Evolutionary conservation across 2,888 invertebrate genomes (phyloP), one percentile per base, ranked within the genome.

Genomic region (Leptopterna dolabrata): DNA sequence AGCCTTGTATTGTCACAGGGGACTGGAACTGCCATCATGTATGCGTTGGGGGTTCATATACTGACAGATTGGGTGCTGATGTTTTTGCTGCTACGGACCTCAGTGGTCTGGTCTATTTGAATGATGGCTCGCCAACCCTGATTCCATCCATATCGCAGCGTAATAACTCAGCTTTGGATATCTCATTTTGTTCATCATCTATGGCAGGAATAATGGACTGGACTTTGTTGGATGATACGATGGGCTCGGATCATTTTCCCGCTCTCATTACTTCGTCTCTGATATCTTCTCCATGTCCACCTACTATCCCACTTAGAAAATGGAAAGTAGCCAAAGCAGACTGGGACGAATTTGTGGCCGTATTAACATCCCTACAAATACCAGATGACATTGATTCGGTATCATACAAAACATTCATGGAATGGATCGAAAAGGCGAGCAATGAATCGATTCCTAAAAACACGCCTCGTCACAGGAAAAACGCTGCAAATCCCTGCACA

Each of bases 191-290:
- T 9, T 86, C 78, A 13, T 14, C 86, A 2, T 6, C 6, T 13
- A 9, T 78, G 6, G 30, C 86, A 27, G 47, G 30, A 24, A 16
- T 3, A 7, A 43, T 19, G 6, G 11, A n/a, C 16, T 78, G 78
- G 78, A 16, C 41, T n/a, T 9, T 78, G 16, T 19, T 55, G 7
- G 78, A 80, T 16, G 86, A 86, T 55, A 1, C 76, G 0, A 29
- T 86, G 30, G 80, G 86, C 27, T 78, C 78, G n/a, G 80, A 86
- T 19, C 86, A 86, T 41, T 43, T 13, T 9, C 78, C 78, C 14
- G 19, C 19, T 19, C 1, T 78, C 13, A 63, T 86, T 3, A 30
- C n/a, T 6, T 13, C 29, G n/a, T 24, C 14, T 2, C 71, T 43
- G 19, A 41, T 13, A 4, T 70, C n/a, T n/a, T 7, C 36, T 7